Percentiles rank a stretch among this genome's conserved stretches.
phyloP scores from a whole-genome alignment of 2,797 vertebrate genomes.

The Loriculus beryllinus region DNA sequence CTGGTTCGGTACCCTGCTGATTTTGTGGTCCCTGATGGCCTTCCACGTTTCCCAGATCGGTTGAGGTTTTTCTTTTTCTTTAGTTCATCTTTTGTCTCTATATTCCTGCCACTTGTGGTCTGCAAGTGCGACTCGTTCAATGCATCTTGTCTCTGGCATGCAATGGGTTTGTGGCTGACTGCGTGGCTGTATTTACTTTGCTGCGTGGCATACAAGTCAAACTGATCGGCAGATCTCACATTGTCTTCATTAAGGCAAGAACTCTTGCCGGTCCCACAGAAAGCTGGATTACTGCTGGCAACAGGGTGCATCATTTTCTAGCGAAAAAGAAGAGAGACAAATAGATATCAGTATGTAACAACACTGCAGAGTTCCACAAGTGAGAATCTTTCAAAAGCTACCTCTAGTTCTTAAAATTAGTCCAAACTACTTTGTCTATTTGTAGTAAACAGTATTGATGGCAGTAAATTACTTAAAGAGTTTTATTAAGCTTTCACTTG shows the following conservation, averaged over 20 bases:
- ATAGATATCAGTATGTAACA: neutral
- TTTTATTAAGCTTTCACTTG: neutral
- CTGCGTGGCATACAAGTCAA: slow-evolving; percentile 90
- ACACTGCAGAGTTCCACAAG: neutral
- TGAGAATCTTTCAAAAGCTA: neutral
- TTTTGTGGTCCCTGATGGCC: slow-evolving; percentile 95
- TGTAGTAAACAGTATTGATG: neutral
- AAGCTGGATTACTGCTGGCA: slow-evolving; percentile 86
- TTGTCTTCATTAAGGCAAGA: slow-evolving; percentile 91
- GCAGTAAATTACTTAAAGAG: neutral
- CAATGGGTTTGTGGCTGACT: slow-evolving; percentile 87
- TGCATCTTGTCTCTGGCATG: slow-evolving; percentile 88
- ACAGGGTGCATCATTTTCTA: slow-evolving; percentile 97
- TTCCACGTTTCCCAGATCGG: slow-evolving; percentile 90
- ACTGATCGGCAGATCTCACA: slow-evolving; percentile 87
- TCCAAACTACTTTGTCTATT: neutral
- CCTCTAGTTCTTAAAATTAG: neutral
- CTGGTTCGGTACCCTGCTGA: slow-evolving; percentile 97
- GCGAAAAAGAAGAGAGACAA: slow-evolving; percentile 58
- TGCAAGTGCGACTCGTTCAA: slow-evolving; percentile 81
- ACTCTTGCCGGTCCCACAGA: slow-evolving; percentile 89
- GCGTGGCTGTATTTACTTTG: slow-evolving; percentile 90
- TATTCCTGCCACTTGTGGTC: slow-evolving; percentile 78
- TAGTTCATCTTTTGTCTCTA: slow-evolving; percentile 83
- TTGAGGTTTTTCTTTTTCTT: slow-evolving; percentile 93